Percentiles rank a stretch among this genome's conserved stretches.
Evolutionary conservation across 1,140 invertebrate species (phyloP).

Genomic region (Sinella curviseta): DNA sequence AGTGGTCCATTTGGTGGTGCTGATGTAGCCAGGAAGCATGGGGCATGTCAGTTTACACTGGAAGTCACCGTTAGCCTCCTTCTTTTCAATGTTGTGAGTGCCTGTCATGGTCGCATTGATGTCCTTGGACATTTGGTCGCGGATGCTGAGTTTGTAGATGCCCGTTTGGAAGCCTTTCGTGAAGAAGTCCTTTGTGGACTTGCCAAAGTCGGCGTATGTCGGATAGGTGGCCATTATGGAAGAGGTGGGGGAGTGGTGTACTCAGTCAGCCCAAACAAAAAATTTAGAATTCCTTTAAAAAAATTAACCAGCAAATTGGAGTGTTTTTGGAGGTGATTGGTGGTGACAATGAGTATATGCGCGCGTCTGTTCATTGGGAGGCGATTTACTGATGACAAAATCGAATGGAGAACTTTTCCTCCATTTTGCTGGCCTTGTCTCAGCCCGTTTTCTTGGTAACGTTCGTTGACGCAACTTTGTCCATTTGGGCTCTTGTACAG

Average conservation of each 20-base stretch:
- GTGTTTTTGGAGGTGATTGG: too few relatives aligned
- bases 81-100: background rate
- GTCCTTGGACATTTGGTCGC: background rate
- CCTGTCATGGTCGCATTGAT: background rate
- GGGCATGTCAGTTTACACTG: background rate
- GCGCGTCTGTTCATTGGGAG: too few relatives aligned
- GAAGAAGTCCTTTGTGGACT: background rate
- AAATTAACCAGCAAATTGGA: too few relatives aligned
- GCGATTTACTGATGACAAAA: too few relatives aligned
- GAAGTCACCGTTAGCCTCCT: background rate
- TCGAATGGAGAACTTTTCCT: too few relatives aligned
- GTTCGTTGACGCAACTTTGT: too few relatives aligned
- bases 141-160: background rate
- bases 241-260: background rate
- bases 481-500: too few relatives aligned
- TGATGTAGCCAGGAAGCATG: background rate
- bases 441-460: too few relatives aligned
- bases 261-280: too few relatives aligned
- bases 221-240: background rate
- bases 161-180: conserved; percentile 6
- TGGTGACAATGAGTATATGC: too few relatives aligned
- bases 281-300: too few relatives aligned
- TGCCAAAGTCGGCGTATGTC: background rate
- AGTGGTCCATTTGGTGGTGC: conserved; percentile 5
- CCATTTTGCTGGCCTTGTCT: too few relatives aligned